Evolutionary conservation across 2,113 vertebrate species (phyloP).

Genomic region (Nematolebias whitei): DNA sequence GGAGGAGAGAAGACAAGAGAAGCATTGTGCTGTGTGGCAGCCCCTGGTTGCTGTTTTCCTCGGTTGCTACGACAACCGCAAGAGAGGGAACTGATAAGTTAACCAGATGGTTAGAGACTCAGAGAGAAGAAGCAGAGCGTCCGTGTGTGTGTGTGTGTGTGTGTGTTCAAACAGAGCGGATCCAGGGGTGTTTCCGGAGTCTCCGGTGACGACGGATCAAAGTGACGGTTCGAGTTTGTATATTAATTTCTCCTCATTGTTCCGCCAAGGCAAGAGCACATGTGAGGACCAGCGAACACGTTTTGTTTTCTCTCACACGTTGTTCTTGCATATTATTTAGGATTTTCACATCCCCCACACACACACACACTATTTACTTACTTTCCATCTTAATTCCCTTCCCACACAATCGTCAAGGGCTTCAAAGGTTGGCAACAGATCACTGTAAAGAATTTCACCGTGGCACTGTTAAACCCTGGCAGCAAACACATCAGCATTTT

Average conservation of each 20-base stretch:
- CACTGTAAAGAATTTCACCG: background rate
- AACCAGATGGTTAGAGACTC: conserved; percentile 73
- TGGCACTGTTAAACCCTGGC: background rate
- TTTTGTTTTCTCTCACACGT: background rate
- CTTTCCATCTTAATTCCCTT: conserved; percentile 4
- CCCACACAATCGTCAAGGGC: background rate
- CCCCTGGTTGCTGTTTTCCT: conserved; percentile 62
- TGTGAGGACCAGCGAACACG: conserved; percentile 1
- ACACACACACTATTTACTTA: background rate
- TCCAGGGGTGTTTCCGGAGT: conserved; percentile 21
- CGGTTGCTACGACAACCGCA: conserved; percentile 58
- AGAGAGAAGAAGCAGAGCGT: conserved; percentile 27
- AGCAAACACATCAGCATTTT: background rate
- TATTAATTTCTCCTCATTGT: conserved; percentile 45
- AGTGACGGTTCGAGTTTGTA: conserved; percentile 30
- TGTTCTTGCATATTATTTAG: conserved; percentile 1
- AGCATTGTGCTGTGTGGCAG: conserved; percentile 69
- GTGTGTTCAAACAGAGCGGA: conserved; percentile 13
- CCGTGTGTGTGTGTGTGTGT: conserved; percentile 29
- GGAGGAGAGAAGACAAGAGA: conserved; percentile 64
- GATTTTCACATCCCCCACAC: conserved; percentile 4
- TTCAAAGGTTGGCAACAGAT: background rate
- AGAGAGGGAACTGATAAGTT: conserved; percentile 69
- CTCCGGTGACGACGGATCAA: conserved; percentile 36
- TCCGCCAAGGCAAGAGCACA: conserved; percentile 13